Percentiles rank a stretch among this genome's conserved stretches.
Conservation (phyloP, 1,140 invertebrate species). For the Orius laevigatus region DNA sequence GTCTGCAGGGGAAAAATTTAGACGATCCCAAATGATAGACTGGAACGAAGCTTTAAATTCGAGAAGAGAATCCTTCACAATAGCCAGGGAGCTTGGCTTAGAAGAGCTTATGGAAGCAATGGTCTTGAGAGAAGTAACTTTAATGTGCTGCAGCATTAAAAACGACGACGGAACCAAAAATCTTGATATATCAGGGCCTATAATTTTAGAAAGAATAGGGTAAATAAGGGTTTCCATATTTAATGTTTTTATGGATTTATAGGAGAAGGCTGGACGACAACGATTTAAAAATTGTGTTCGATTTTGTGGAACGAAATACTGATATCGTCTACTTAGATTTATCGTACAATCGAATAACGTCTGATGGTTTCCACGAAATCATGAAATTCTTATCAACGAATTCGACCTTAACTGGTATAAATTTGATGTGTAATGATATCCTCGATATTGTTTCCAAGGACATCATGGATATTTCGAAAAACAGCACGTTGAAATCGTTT, state of each 20-base stretch:
- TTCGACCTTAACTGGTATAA: background rate
- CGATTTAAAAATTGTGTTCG: conserved; percentile 30
- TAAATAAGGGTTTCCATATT: too few relatives aligned
- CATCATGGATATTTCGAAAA: background rate
- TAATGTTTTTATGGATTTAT: conserved; percentile 6
- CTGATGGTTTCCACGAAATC: conserved; percentile 32
- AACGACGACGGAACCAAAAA: too few relatives aligned
- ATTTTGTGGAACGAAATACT: conserved; percentile 29
- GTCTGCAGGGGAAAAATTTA: too few relatives aligned
- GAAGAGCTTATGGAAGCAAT: too few relatives aligned
- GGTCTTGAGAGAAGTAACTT: too few relatives aligned
- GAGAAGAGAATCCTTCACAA: too few relatives aligned
- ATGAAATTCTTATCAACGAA: conserved; percentile 20
- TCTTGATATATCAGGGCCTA: too few relatives aligned
- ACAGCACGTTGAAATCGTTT: conserved; percentile 5
- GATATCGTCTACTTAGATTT: conserved; percentile 32
- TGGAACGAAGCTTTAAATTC: too few relatives aligned
- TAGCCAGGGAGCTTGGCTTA: too few relatives aligned
- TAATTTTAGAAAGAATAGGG: too few relatives aligned
- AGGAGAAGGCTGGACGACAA: conserved; percentile 28
- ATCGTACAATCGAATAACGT: conserved; percentile 35
- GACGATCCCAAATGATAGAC: too few relatives aligned
- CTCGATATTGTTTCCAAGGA: background rate
- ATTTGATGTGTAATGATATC: conserved; percentile 8
- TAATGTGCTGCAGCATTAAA: too few relatives aligned